phyloP scores from a whole-genome alignment of 2,888 invertebrate genomes.

The Drosophila peninsularis region DNA sequence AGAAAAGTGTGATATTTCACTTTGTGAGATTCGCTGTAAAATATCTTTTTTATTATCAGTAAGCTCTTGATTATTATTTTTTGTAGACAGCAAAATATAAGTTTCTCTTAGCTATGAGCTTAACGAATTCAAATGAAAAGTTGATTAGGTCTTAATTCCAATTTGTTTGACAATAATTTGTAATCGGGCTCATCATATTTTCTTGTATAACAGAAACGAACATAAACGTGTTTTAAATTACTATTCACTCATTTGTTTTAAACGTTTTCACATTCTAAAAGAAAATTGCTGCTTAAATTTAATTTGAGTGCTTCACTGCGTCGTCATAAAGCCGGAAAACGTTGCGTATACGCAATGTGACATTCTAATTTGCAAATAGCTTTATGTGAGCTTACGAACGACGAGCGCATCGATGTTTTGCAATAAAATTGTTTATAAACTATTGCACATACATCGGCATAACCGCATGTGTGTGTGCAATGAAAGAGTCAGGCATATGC shows the following conservation, averaged over 20 bases:
- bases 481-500: slow-evolving; percentile 21
- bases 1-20: slow-evolving; percentile 3
- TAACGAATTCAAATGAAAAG: slow-evolving; percentile 9
- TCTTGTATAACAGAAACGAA: not conserved
- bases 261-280: slow-evolving; percentile 24
- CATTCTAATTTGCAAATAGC: slow-evolving; percentile 52
- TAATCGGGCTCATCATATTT: slow-evolving; percentile 1
- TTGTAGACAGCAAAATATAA: not conserved
- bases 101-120: slow-evolving; percentile 9
- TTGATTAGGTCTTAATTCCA: slow-evolving; percentile 15
- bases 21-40: not conserved
- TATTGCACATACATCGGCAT: slow-evolving; percentile 37
- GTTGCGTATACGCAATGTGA: slow-evolving; percentile 50
- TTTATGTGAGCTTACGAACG: slow-evolving; percentile 25
- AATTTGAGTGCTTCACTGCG: slow-evolving; percentile 17
- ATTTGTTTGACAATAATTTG: slow-evolving; percentile 16
- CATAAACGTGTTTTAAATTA: not conserved
- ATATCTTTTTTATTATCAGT: slow-evolving; percentile 7
- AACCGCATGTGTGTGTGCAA: slow-evolving; percentile 11
- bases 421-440: slow-evolving; percentile 52
- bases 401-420: slow-evolving; percentile 41
- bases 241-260: slow-evolving; percentile 1
- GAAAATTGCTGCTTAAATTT: slow-evolving; percentile 16
- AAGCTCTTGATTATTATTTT: not conserved
- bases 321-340: not conserved